These are phyloP conservation scores for Eupithecia inturbata DNA, from an alignment of 2,888 invertebrate genomes.

Conservation along the genomic window DNA sequence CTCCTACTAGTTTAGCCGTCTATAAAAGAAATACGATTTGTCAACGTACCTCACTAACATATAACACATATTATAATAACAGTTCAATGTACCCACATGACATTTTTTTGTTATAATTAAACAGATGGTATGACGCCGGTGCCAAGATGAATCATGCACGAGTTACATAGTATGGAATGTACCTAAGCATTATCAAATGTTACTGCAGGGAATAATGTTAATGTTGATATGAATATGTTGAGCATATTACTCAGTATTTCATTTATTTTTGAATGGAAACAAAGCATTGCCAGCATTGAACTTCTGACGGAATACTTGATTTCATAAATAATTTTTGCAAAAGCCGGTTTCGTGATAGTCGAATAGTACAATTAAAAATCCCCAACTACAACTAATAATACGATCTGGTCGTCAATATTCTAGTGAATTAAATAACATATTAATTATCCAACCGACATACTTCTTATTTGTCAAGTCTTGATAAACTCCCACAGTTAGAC, in stretches of 20 bases:
- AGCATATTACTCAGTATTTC: background rate
- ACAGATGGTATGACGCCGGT: background rate
- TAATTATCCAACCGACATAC: too few relatives aligned
- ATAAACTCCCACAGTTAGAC: too few relatives aligned
- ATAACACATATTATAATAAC: too few relatives aligned
- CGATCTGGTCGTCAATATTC: too few relatives aligned
- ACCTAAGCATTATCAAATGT: background rate
- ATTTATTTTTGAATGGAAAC: background rate
- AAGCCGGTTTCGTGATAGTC: too few relatives aligned
- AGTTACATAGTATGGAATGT: background rate
- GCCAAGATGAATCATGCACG: background rate
- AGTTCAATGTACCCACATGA: slow-evolving; percentile 2
- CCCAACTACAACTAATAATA: too few relatives aligned
- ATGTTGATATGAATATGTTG: too few relatives aligned
- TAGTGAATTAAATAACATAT: too few relatives aligned
- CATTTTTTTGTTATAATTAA: background rate
- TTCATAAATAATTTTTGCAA: background rate
- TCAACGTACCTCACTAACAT: background rate
- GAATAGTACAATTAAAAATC: too few relatives aligned
- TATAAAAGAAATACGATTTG: background rate
- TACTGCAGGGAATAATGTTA: too few relatives aligned
- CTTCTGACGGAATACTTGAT: background rate
- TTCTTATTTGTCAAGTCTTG: too few relatives aligned
- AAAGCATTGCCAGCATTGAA: background rate
- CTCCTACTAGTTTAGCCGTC: background rate